A percentile compares a stretch with the other conserved stretches of the same genome.
Conservation (phyloP, 2,888 invertebrate genomes). For the Opisthograptis luteolata region DNA sequence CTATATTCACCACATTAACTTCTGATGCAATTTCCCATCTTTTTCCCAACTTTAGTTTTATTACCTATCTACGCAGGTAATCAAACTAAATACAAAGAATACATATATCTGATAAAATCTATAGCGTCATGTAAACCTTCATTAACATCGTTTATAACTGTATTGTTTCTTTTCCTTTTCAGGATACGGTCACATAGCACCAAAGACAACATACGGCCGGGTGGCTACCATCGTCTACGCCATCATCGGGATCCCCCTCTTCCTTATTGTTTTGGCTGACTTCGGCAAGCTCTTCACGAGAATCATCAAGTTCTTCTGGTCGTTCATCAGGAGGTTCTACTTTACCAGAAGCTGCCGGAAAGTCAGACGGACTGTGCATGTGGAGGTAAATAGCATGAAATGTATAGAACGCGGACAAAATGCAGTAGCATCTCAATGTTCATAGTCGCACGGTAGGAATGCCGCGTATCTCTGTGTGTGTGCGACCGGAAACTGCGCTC, state of each 20-base stretch:
- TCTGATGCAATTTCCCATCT: too few relatives aligned
- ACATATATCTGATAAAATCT: too few relatives aligned
- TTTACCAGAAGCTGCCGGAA: constrained; percentile 93
- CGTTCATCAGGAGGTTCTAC: constrained; percentile 91
- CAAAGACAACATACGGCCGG: constrained; percentile 93
- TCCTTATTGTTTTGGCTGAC: constrained; percentile 96
- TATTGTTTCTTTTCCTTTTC: constrained; percentile 34
- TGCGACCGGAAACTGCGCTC: too few relatives aligned
- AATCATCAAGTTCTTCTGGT: constrained; percentile 95
- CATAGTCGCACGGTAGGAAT: too few relatives aligned
- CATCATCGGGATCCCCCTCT: constrained; percentile 97
- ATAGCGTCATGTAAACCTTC: neutral
- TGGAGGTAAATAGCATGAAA: constrained; percentile 86
- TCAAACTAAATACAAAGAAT: too few relatives aligned
- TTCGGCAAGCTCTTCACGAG: constrained; percentile 97
- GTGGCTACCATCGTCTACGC: constrained; percentile 97
- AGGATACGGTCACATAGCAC: constrained; percentile 99
- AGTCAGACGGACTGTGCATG: constrained; percentile 89
- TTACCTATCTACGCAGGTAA: too few relatives aligned
- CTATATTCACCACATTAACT: too few relatives aligned
- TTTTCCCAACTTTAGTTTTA: too few relatives aligned
- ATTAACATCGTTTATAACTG: neutral
- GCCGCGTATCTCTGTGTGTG: too few relatives aligned
- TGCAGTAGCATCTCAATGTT: too few relatives aligned
- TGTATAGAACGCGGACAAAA: too few relatives aligned